Percentiles rank a stretch among this genome's conserved stretches.
Evolutionary conservation across 23 tunicate species (phyloP).

Genomic region (Aplidium turbinatum): DNA sequence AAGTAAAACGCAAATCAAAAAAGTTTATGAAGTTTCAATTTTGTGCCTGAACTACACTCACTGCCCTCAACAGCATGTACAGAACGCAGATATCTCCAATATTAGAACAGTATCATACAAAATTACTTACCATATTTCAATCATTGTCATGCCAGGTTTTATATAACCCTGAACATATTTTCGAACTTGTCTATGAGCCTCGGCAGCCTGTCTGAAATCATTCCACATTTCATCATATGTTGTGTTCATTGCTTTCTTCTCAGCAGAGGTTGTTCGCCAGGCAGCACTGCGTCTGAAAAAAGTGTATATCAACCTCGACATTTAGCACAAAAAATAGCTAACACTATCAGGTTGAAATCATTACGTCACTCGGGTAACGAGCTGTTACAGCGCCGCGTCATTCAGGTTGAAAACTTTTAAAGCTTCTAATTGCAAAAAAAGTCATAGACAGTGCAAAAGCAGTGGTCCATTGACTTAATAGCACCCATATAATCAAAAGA

Average conservation of each 20-base stretch:
- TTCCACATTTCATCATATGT: slow-evolving; percentile 91
- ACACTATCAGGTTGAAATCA: too few species aligned
- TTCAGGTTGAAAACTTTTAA: too few species aligned
- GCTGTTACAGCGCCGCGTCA: too few species aligned
- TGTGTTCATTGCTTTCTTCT: slow-evolving; percentile 62
- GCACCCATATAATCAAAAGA: neutral
- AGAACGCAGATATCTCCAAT: too few species aligned
- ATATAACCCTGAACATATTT: slow-evolving; percentile 82
- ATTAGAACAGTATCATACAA: too few species aligned
- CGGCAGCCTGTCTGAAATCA: slow-evolving; percentile 92
- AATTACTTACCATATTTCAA: slow-evolving; percentile 97
- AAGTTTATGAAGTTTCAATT: too few species aligned
- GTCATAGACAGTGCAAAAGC: neutral
- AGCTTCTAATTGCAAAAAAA: neutral
- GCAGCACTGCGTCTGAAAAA: slow-evolving; percentile 58
- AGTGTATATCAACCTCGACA: too few species aligned
- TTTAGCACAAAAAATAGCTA: too few species aligned
- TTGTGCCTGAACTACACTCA: too few species aligned
- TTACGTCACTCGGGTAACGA: too few species aligned
- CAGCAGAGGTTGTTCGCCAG: slow-evolving; percentile 77
- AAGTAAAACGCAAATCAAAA: too few species aligned
- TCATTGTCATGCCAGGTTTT: slow-evolving; percentile 94
- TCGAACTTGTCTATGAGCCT: slow-evolving; percentile 94
- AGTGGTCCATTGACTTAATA: neutral
- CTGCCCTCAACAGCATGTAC: too few species aligned